Base-by-base conservation (phyloP, 2,113 vertebrate genomes). In the Pterocles burchelli region DNA sequence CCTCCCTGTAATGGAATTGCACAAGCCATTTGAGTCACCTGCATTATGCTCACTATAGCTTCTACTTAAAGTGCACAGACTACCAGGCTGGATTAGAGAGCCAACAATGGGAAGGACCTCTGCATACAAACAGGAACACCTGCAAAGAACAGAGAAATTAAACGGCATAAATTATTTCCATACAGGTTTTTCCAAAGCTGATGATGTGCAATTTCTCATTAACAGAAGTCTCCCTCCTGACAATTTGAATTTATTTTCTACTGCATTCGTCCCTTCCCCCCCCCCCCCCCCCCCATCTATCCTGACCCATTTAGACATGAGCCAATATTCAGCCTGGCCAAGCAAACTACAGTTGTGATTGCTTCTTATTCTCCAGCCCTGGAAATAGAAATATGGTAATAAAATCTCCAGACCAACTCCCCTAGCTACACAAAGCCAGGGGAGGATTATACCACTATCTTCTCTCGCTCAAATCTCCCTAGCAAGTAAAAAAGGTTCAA, bases 61-160 rank as follows among this genome's bases (percentile, higher is more conserved):
- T 71, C 75, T 81, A 88, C 74, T 71, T 45, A 77, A 85, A 73
- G 80, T 9, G 11, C 46, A 63, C 49, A 88, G 65, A 67, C 62
- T 90, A 84, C 48, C 67, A 66, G 79, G 66, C 43, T 94, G 89
- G 67, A 57, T 21, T 85, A 90, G 63, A 88, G 55, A 89, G 79
- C 76, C 73, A 96, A 71, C 77, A 88, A 59, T 25, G 73, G 66
- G 45, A 87, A 78, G 46, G 78, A 71, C 38, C 90, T 93, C 90
- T 95, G 93, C 67, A 85, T 19, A 76, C 82, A 76, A 94, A 95
- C 88, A 80, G 85, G 94, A 94, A 88, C 88, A 96, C 92, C 94
- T 96, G 92, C 78, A 80, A 93, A 96, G 91, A 95, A 90, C 82
- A 96, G 91, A 95, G 88, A 91, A 94, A 96, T 94, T 85, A 86